phyloP scores from a whole-genome alignment of 2,888 invertebrate species.

The Synergus japonicus region DNA sequence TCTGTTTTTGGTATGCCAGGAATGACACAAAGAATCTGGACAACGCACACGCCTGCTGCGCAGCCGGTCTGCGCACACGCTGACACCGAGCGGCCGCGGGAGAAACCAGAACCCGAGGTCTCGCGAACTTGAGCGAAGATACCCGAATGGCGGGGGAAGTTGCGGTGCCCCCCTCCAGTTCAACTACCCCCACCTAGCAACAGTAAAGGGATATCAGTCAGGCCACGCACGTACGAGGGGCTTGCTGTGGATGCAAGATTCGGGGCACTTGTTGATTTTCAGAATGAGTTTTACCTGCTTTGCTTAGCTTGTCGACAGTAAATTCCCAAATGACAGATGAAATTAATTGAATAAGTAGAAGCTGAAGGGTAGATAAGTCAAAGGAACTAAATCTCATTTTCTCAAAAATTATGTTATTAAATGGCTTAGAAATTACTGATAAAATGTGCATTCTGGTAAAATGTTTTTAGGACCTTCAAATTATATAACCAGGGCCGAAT shows the following conservation, averaged over 20 bases:
- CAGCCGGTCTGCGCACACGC: slow-evolving; percentile 89
- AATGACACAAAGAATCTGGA: slow-evolving; percentile 98
- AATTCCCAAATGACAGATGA: neutral
- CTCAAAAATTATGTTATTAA: no score
- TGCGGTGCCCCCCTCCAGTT: slow-evolving; percentile 36
- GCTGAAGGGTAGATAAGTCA: no score
- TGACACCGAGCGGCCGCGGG: slow-evolving; percentile 78
- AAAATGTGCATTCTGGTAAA: no score
- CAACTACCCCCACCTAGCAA: slow-evolving; percentile 42
- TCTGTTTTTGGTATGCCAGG: slow-evolving; percentile 92
- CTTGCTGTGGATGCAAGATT: slow-evolving; percentile 60
- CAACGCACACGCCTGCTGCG: slow-evolving; percentile 93
- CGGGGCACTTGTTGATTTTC: slow-evolving; percentile 74
- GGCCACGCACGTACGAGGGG: slow-evolving; percentile 64
- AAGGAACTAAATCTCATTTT: no score
- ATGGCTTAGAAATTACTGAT: no score
- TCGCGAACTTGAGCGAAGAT: slow-evolving; percentile 62
- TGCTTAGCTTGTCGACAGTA: slow-evolving; percentile 43
- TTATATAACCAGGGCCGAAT: no score
- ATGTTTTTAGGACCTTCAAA: no score
- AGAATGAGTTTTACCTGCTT: slow-evolving; percentile 53
- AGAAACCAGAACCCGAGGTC: slow-evolving; percentile 77
- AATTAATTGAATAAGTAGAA: no score
- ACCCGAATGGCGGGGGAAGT: neutral
- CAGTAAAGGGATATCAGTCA: slow-evolving; percentile 60